These are phyloP conservation scores for Nemotelus nigrinus DNA, from an alignment of 2,888 invertebrate species.

Conservation along the genomic window DNA sequence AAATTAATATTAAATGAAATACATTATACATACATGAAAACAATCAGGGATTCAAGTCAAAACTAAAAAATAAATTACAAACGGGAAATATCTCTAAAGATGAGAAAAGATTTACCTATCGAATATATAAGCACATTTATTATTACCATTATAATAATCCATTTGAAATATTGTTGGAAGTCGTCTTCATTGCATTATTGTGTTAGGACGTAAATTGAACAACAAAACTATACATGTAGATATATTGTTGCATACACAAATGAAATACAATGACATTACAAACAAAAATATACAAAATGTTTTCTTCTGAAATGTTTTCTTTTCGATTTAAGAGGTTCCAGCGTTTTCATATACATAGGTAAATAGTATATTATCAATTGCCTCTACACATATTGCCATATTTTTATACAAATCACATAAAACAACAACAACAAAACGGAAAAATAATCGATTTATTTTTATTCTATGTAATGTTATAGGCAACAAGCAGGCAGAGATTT, in stretches of 20 bases:
- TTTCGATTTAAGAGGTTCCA: neutral
- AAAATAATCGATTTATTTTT: slow-evolving; percentile 16
- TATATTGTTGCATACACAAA: neutral
- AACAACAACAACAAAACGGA: slow-evolving; percentile 25
- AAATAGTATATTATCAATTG: slow-evolving; percentile 7
- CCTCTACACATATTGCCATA: slow-evolving; percentile 30
- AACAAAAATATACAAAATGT: no score
- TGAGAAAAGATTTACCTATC: slow-evolving; percentile 21
- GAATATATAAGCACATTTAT: slow-evolving; percentile 11
- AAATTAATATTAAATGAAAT: neutral
- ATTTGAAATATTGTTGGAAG: neutral
- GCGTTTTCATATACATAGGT: neutral
- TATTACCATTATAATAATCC: neutral
- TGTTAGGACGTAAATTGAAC: no score
- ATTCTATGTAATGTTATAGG: slow-evolving; percentile 29
- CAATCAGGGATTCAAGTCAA: slow-evolving; percentile 38
- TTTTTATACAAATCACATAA: slow-evolving; percentile 35
- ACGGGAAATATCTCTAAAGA: neutral
- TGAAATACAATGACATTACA: neutral
- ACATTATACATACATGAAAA: neutral
- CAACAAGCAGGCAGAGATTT: slow-evolving; percentile 8
- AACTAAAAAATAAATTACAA: slow-evolving; percentile 17
- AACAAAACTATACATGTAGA: slow-evolving; percentile 1
- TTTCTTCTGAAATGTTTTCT: no score
- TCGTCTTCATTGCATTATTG: no score